phyloP scores from a whole-genome alignment of 2,797 vertebrate species.

The Characodon lateralis region DNA sequence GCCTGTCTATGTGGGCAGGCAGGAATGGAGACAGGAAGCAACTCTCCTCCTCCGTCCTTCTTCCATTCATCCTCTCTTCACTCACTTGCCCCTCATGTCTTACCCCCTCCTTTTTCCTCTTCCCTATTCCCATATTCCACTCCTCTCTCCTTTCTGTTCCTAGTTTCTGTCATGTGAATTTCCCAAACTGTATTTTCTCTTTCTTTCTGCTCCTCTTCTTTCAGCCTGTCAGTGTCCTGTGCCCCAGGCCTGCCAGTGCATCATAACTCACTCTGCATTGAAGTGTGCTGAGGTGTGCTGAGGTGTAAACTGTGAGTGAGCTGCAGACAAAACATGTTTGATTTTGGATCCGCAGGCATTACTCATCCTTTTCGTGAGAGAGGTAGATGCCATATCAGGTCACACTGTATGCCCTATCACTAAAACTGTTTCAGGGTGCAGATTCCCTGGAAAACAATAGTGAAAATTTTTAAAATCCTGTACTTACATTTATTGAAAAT shows the following conservation, averaged over 20 bases:
- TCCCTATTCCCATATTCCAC: conserved; percentile 43
- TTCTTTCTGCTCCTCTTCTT: conserved; percentile 1
- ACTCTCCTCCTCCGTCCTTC: conserved; percentile 37
- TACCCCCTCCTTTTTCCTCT: conserved; percentile 32
- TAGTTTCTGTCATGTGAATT: conserved; percentile 48
- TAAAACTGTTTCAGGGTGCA: conserved; percentile 2
- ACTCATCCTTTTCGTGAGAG: conserved; percentile 37
- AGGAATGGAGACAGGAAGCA: conserved; percentile 84
- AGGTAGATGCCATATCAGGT: conserved; percentile 1
- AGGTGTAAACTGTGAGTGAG: conserved; percentile 66
- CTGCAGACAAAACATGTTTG: conserved; percentile 72
- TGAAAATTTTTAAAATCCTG: no score
- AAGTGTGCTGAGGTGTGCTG: conserved; percentile 67
- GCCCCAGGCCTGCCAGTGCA: conserved; percentile 63
- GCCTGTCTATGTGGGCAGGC: conserved; percentile 83
- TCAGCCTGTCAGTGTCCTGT: conserved; percentile 27
- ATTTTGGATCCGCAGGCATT: conserved; percentile 50
- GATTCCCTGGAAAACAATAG: background rate
- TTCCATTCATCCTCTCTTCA: conserved; percentile 60
- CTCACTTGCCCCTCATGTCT: conserved; percentile 45
- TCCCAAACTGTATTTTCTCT: conserved; percentile 11
- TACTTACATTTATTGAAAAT: background rate
- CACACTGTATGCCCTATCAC: background rate
- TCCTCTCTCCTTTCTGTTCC: conserved; percentile 18
- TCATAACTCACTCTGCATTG: conserved; percentile 67